Percentiles rank a stretch among this genome's conserved stretches.
These are phyloP conservation scores for Ochropleura plecta DNA, from an alignment of 2,888 invertebrate species.

Conservation along the genomic window DNA sequence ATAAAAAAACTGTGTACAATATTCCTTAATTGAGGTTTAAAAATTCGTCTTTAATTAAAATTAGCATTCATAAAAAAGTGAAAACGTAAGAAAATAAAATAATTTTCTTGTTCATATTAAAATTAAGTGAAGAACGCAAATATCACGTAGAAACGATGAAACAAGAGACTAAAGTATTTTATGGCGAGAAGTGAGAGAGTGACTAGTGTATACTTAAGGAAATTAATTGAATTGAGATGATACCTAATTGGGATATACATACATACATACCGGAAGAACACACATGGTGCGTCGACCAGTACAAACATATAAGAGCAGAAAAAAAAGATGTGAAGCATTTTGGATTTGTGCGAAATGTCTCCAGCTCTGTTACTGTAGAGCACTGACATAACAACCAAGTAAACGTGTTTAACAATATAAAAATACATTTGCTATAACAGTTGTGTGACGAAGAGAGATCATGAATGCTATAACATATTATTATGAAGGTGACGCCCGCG, in stretches of 20 bases:
- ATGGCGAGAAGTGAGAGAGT: background rate
- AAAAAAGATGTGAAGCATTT: constrained; percentile 11
- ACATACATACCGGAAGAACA: too few relatives aligned
- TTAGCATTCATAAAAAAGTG: too few relatives aligned
- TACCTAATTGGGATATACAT: background rate
- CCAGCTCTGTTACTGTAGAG: background rate
- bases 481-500: background rate
- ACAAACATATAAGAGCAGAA: too few relatives aligned
- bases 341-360: background rate
- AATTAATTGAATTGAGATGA: background rate
- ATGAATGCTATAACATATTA: background rate
- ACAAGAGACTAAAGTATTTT: too few relatives aligned
- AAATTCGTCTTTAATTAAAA: too few relatives aligned
- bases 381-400: background rate
- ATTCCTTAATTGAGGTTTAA: too few relatives aligned
- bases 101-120: background rate
- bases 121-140: background rate
- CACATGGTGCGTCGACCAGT: background rate
- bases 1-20: too few relatives aligned
- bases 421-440: background rate
- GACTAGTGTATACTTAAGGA: background rate
- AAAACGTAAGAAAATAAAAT: too few relatives aligned
- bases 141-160: background rate
- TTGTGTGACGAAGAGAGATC: background rate
- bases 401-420: background rate